phyloP scores from a whole-genome alignment of 1,140 invertebrate genomes.

The Phocides pigmalion region DNA sequence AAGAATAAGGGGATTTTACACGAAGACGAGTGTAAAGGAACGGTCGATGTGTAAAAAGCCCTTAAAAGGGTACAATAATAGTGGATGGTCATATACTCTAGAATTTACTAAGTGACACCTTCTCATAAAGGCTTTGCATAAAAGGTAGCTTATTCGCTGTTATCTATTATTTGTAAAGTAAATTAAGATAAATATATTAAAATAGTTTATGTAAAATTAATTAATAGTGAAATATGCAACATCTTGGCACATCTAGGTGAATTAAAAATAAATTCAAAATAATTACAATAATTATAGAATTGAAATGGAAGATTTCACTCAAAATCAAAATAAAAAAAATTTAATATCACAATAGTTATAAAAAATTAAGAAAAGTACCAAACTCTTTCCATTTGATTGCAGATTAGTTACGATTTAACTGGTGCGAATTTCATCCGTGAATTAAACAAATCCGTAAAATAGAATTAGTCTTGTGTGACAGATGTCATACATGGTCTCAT shows the following conservation, averaged over 20 bases:
- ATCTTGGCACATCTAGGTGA: no score
- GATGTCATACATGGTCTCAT: not conserved
- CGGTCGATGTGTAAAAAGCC: not conserved
- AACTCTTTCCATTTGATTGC: constrained; percentile 20
- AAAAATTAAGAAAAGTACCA: constrained; percentile 20
- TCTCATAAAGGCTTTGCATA: no score
- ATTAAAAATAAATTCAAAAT: no score
- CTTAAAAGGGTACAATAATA: constrained; percentile 13
- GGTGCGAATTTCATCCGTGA: constrained; percentile 31
- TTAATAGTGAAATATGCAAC: no score
- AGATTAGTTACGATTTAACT: constrained; percentile 29
- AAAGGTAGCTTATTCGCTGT: no score
- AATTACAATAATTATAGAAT: no score
- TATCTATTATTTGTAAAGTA: no score
- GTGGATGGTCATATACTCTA: not conserved
- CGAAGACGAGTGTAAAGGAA: not conserved
- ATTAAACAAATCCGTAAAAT: not conserved
- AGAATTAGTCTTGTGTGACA: constrained; percentile 18
- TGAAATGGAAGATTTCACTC: no score
- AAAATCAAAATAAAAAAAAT: no score
- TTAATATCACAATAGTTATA: no score
- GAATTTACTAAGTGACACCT: constrained; percentile 5
- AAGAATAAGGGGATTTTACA: not conserved
- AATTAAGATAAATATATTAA: no score
- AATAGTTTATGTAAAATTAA: no score